These are phyloP conservation scores for Eumeta japonica DNA, from an alignment of 1,140 invertebrate genomes.

Conservation along the genomic window DNA sequence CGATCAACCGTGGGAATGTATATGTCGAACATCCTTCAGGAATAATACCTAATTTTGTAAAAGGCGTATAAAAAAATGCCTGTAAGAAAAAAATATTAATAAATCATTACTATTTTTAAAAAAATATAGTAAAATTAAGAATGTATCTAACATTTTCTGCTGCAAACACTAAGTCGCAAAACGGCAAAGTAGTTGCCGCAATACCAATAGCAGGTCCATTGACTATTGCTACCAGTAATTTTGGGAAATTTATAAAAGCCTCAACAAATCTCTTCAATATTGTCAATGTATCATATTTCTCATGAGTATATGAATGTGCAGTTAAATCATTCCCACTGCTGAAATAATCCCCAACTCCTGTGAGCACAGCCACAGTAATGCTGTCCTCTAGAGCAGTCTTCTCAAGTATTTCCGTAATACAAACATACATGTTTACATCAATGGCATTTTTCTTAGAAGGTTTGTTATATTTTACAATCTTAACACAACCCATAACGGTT, in stretches of 20 bases:
- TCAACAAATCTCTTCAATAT: constrained; percentile 67
- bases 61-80: constrained; percentile 87
- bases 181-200: constrained; percentile 74
- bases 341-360: constrained; percentile 78
- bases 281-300: no score
- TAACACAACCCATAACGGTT: constrained; percentile 28
- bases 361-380: constrained; percentile 67
- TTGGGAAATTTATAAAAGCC: constrained; percentile 84
- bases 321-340: constrained; percentile 87
- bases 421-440: constrained; percentile 67
- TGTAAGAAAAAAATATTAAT: constrained; percentile 39
- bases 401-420: constrained; percentile 64
- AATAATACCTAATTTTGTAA: constrained; percentile 74
- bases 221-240: constrained; percentile 83
- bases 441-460: constrained; percentile 81
- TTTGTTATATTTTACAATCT: constrained; percentile 69
- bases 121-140: no score
- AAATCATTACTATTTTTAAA: background rate
- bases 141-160: constrained; percentile 57
- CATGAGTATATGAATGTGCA: no score
- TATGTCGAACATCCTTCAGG: constrained; percentile 84
- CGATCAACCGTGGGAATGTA: constrained; percentile 81
- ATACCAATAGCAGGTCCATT: constrained; percentile 96
- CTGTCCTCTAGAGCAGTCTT: constrained; percentile 66
- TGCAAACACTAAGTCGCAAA: constrained; percentile 89